phyloP scores from a whole-genome alignment of 2,113 vertebrate genomes.

The Ophthalmotilapia sp. region DNA sequence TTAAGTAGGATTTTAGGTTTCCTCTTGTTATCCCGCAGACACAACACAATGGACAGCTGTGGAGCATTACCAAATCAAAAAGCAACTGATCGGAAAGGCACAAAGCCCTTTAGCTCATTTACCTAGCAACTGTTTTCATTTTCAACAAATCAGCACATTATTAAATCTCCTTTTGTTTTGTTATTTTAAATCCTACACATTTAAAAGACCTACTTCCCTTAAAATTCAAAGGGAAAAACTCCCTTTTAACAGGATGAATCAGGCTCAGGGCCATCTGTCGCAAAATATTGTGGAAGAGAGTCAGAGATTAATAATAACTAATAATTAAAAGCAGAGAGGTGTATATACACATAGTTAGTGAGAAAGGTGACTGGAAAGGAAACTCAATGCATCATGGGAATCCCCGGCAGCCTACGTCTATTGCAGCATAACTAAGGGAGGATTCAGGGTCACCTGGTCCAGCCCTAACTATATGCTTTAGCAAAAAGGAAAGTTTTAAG shows the following conservation, averaged over 20 bases:
- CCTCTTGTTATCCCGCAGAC: neutral
- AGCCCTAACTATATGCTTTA: no score
- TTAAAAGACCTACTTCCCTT: neutral
- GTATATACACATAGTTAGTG: rapidly evolving
- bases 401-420: no score
- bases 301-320: neutral
- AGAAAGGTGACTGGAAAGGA: neutral
- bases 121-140: neutral
- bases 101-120: neutral
- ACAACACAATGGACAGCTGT: neutral
- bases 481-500: no score
- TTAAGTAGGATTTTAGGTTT: neutral
- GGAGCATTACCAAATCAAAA: neutral
- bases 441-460: no score
- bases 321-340: neutral
- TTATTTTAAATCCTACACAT: neutral
- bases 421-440: no score
- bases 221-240: rapidly evolving
- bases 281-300: neutral
- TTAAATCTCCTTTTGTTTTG: neutral
- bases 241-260: neutral
- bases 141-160: neutral
- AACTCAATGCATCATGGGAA: neutral
- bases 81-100: neutral
- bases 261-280: rapidly evolving